Percentiles rank a stretch among this genome's conserved stretches.
Evolutionary conservation across 1,140 invertebrate species (phyloP).

Genomic region (Metopolophium dirhodum): DNA sequence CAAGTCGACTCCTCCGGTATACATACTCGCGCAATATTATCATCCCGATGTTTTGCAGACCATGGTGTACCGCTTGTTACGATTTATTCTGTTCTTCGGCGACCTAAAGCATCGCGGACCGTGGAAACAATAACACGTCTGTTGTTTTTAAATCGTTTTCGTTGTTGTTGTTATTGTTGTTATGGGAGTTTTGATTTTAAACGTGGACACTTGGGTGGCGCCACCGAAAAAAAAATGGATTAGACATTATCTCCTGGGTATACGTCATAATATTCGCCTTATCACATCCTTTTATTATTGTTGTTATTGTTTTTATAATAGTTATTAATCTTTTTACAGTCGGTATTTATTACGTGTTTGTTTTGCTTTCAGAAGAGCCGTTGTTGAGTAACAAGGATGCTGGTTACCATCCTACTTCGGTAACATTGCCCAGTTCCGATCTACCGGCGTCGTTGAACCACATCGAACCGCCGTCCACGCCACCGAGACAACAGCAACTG

Average conservation of each 20-base stretch:
- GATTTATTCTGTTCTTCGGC: neutral
- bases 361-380: slow-evolving; percentile 24
- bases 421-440: slow-evolving; percentile 49
- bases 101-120: no score
- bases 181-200: slow-evolving; percentile 59
- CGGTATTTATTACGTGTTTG: neutral
- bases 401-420: slow-evolving; percentile 46
- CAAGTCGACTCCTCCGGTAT: neutral
- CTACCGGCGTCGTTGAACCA: slow-evolving; percentile 51
- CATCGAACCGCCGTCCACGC: slow-evolving; percentile 52
- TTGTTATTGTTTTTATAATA: neutral
- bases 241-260: slow-evolving; percentile 67
- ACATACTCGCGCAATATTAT: neutral
- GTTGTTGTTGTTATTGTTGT: neutral
- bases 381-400: slow-evolving; percentile 46
- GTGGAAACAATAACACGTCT: neutral
- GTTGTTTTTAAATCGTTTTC: neutral
- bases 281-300: neutral
- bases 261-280: neutral
- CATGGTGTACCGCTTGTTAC: neutral
- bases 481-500: slow-evolving; percentile 23
- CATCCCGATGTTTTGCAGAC: neutral
- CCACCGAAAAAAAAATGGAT: slow-evolving; percentile 78
- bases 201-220: slow-evolving; percentile 62
- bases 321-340: neutral